Base-by-base conservation (phyloP, 2,888 invertebrate species). In the Lepetodrilus schrolli region DNA sequence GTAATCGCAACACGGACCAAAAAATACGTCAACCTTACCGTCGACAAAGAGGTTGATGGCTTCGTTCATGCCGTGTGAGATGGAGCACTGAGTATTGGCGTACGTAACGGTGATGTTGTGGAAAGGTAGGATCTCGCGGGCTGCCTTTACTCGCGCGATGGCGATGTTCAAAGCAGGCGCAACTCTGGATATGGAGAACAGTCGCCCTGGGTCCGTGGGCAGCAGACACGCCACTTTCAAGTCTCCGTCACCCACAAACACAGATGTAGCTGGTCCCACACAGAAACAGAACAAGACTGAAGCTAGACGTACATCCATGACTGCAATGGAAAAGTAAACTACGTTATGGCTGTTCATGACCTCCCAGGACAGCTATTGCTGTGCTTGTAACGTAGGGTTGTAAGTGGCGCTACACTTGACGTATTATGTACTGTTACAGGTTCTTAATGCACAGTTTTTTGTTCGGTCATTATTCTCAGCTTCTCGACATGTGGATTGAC, bases 1-100 rank as follows among this genome's bases (percentile, higher is more conserved):
- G 43, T 96, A 90, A 73, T 90, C 90, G 75, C 89, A 89, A 48
- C 81, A 81, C 0, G 90, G 90, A 0, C 90, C 90, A 50, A 90
- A 83, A 68, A 88, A 84, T 4, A 88, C 84, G 69, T 86, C 77
- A 23, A 87, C 83, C 21, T 83, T 79, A 21, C 81, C 79, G 23
- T 78, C 76, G 10, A 86, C 83, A 66, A 81, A 87, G 71, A 85
- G 85, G 58, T 86, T 81, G 10, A 88, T 87, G 21, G 86, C 86
- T 51, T 85, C 83, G 48, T 87, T 87, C 71, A 88, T 87, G 0
- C 84, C 85, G 37, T 84, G 78, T 0, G 84, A 82, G 49, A 84
- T 85, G 20, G 82, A 83, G 73, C 88, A 88, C 8, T 82, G 76
- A 1, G 86, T 83, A 51, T 85, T 81, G 0, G 78, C 79, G 68